Evolutionary conservation across 37 sponge, comb jelly and placozoan species (phyloP).

Genomic region (Chondrosia reniformis): DNA sequence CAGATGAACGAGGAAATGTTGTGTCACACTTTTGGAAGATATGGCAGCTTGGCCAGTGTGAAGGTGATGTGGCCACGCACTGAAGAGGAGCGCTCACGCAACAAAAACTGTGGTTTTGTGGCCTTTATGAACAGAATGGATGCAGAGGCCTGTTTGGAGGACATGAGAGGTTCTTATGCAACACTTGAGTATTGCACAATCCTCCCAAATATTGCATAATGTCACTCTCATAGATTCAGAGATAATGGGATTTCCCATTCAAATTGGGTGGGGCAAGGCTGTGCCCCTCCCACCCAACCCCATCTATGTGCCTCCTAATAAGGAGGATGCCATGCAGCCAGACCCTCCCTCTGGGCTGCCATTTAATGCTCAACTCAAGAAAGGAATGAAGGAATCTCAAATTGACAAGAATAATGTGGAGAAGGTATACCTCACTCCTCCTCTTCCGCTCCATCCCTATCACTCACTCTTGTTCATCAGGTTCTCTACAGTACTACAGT

Average conservation of each 20-base stretch:
- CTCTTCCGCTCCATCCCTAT: not conserved
- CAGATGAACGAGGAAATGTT: conserved; percentile 97
- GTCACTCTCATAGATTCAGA: conserved; percentile 73
- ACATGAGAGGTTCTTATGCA: conserved; percentile 61
- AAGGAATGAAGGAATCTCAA: conserved; percentile 1
- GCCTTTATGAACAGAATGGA: conserved; percentile 96
- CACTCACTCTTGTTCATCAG: conserved; percentile 28
- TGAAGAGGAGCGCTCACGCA: conserved; percentile 90
- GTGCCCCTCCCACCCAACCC: conserved; percentile 96
- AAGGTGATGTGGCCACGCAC: conserved; percentile 99
- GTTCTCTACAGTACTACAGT: conserved; percentile 65
- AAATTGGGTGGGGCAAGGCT: conserved; percentile 96
- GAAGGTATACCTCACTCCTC: conserved; percentile 13
- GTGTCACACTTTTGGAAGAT: conserved; percentile 96
- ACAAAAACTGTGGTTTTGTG: conserved; percentile 98
- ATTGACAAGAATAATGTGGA: conserved; percentile 22
- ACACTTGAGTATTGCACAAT: not conserved
- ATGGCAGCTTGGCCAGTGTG: conserved; percentile 96
- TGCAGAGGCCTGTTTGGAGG: conserved; percentile 76
- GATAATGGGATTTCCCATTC: conserved; percentile 88
- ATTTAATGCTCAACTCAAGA: conserved; percentile 84
- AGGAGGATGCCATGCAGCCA: conserved; percentile 46
- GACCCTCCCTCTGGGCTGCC: conserved; percentile 85
- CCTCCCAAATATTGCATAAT: conserved; percentile 5
- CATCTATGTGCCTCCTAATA: conserved; percentile 79